A percentile compares a stretch with the other conserved stretches of the same genome.
phyloP scores from a whole-genome alignment of 2,797 vertebrate genomes.

The Periophthalmus magnuspinnatus region DNA sequence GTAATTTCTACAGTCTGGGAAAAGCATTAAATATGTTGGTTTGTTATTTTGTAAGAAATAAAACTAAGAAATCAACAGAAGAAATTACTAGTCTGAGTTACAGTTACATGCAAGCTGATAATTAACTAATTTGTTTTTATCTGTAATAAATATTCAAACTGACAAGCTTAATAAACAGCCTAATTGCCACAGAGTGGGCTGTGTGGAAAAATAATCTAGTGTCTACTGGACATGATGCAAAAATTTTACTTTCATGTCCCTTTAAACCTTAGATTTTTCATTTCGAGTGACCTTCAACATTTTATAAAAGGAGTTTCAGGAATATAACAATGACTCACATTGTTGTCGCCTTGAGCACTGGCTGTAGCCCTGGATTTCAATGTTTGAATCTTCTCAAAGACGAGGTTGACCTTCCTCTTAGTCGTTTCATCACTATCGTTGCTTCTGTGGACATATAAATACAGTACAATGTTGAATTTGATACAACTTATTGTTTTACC shows the following conservation, averaged over 20 bases:
- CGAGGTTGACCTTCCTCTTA: conserved; percentile 95
- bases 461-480: conserved; percentile 22
- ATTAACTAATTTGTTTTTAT: background rate
- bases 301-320: conserved; percentile 30
- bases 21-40: conserved; percentile 26
- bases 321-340: conserved; percentile 64
- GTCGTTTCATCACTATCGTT: conserved; percentile 92
- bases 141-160: conserved; percentile 3
- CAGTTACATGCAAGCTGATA: background rate
- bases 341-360: conserved; percentile 75
- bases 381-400: conserved; percentile 99
- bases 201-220: background rate
- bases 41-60: conserved; percentile 5
- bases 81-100: background rate
- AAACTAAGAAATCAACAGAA: background rate
- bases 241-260: background rate
- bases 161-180: background rate
- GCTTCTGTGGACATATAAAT: conserved; percentile 76
- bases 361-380: conserved; percentile 91
- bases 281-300: conserved; percentile 19
- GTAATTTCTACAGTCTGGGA: conserved; percentile 77
- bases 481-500: conserved; percentile 17
- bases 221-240: background rate
- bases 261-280: conserved; percentile 2
- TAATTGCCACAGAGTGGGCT: background rate